A percentile compares a stretch with the other conserved stretches of the same genome.
phyloP scores from a whole-genome alignment of 2,888 invertebrate genomes.

The Phyto melanocephala region DNA sequence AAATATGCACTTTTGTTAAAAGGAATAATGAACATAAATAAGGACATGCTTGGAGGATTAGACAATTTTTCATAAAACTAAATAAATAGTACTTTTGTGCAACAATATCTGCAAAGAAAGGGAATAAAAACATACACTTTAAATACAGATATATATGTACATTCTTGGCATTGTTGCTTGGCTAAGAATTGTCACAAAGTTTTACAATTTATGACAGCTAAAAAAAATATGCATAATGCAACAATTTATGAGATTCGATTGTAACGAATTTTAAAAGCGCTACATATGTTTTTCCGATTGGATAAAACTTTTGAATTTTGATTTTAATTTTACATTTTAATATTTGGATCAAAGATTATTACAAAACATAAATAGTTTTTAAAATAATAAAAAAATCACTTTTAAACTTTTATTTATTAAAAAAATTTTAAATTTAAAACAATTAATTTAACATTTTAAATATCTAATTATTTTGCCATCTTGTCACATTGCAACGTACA shows the following conservation, averaged over 20 bases:
- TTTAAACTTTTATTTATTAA: too few relatives aligned
- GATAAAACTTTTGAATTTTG: too few relatives aligned
- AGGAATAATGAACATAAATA: constrained; percentile 33
- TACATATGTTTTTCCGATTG: neutral
- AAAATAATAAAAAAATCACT: too few relatives aligned
- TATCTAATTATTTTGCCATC: too few relatives aligned
- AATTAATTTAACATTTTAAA: too few relatives aligned
- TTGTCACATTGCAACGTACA: neutral
- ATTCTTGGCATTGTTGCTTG: constrained; percentile 56
- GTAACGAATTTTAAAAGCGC: neutral
- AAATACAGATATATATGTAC: neutral
- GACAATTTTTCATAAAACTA: constrained; percentile 2
- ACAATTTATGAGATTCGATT: neutral
- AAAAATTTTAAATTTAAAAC: too few relatives aligned
- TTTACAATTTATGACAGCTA: constrained; percentile 48
- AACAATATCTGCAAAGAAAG: neutral
- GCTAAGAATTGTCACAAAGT: constrained; percentile 55
- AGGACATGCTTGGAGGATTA: constrained; percentile 36
- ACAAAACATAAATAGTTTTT: too few relatives aligned
- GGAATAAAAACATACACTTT: constrained; percentile 8
- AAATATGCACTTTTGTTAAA: neutral
- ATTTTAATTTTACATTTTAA: too few relatives aligned
- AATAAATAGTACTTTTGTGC: neutral
- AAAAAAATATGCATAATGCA: neutral
- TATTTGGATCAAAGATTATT: too few relatives aligned